Percentiles rank a stretch among this genome's conserved stretches.
Evolutionary conservation across 2,797 vertebrate genomes (phyloP).

Genomic region (Eulemur albifrons): DNA sequence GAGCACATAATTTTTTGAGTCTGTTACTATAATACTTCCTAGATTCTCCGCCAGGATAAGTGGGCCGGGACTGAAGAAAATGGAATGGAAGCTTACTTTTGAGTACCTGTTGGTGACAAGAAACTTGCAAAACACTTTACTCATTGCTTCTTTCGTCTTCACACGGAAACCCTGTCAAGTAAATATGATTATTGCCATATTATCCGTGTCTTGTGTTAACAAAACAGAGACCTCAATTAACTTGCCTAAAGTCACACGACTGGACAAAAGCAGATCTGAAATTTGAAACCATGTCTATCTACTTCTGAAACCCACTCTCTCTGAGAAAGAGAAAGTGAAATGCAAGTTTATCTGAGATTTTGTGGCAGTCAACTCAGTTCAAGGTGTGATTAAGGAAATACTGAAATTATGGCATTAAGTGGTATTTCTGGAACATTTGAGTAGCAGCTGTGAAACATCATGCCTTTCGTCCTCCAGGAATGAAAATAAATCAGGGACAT

Average conservation of each 20-base stretch:
- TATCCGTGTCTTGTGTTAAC: neutral
- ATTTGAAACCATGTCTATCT: neutral
- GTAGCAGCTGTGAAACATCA: neutral
- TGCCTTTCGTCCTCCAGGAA: neutral
- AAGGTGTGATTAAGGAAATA: conserved; percentile 6
- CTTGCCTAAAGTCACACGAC: neutral
- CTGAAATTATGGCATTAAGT: neutral
- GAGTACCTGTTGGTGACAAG: neutral
- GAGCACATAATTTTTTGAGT: neutral
- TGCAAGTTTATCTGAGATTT: conserved; percentile 20
- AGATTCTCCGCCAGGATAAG: neutral
- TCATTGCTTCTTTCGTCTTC: neutral
- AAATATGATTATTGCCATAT: neutral
- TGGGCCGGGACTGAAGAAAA: neutral
- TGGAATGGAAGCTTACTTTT: neutral
- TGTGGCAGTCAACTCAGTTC: conserved; percentile 5
- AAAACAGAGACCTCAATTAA: conserved; percentile 4
- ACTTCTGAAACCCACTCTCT: neutral
- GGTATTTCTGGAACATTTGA: conserved; percentile 7
- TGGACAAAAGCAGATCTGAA: neutral
- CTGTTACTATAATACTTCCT: neutral
- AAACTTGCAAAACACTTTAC: neutral
- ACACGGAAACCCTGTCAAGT: neutral
- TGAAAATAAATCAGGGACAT: conserved; percentile 34
- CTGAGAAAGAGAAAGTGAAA: neutral